Evolutionary conservation across 2,888 invertebrate species (phyloP).

Genomic region (Tenthredo amoena): DNA sequence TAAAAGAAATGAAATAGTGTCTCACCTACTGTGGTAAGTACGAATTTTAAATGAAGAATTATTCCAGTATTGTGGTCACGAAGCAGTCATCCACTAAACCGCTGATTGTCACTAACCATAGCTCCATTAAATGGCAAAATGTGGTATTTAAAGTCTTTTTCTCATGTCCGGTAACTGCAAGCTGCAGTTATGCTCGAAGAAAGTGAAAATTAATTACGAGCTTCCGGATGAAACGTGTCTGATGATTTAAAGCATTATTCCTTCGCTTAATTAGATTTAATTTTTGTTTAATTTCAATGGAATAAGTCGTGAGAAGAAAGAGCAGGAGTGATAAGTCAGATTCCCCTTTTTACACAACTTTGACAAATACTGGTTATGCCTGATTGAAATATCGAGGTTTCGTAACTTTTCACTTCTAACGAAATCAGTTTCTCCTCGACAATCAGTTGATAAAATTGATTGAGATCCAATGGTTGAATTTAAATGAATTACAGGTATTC

Average conservation of each 20-base stretch:
- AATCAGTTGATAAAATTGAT: not conserved
- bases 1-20: conserved; percentile 5
- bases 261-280: not conserved
- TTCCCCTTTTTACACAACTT: conserved; percentile 12
- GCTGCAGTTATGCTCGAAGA: conserved; percentile 30
- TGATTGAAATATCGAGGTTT: conserved; percentile 29
- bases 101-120: conserved; percentile 7
- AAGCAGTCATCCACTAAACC: conserved; percentile 11
- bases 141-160: conserved; percentile 10
- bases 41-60: not conserved
- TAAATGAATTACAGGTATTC: not conserved
- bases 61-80: conserved; percentile 8
- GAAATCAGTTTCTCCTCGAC: conserved; percentile 36
- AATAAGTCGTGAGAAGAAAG: conserved; percentile 5
- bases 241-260: not conserved
- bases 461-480: not conserved
- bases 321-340: conserved; percentile 19
- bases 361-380: conserved; percentile 16
- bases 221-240: not conserved
- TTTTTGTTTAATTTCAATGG: not conserved
- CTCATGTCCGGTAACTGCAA: not conserved
- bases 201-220: conserved; percentile 24
- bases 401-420: conserved; percentile 17
- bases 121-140: not conserved
- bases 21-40: not conserved